Evolutionary conservation across 1,140 invertebrate species (phyloP).

Genomic region (Achroia grisella): DNA sequence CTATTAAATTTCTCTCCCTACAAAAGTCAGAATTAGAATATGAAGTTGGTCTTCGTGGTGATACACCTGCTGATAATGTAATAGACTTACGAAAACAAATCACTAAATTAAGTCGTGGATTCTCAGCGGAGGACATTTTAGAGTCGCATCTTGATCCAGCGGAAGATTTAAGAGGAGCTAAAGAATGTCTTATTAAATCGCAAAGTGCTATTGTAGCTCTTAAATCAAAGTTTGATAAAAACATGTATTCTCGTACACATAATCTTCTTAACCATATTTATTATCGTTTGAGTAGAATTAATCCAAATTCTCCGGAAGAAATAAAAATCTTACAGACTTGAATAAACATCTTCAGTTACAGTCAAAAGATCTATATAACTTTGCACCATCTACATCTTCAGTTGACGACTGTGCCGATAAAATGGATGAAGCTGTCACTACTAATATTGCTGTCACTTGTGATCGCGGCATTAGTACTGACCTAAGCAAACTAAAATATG

Average conservation of each 20-base stretch:
- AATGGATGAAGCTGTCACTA: not conserved
- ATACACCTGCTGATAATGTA: not conserved
- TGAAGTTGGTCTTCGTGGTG: conserved; percentile 7
- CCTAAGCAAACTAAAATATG: conserved; percentile 9
- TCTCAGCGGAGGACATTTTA: conserved; percentile 11
- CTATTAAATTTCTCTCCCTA: conserved; percentile 10
- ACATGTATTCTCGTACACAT: conserved; percentile 5
- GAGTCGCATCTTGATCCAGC: conserved; percentile 6
- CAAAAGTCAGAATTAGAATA: conserved; percentile 8
- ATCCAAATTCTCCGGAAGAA: not conserved
- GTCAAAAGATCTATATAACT: not conserved
- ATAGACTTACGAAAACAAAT: conserved; percentile 6
- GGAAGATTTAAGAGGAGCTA: conserved; percentile 6
- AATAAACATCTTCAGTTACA: not conserved
- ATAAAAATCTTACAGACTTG: not conserved
- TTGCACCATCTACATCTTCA: not conserved
- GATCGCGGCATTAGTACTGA: not conserved
- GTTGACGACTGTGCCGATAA: too few species aligned
- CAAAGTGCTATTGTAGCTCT: not conserved
- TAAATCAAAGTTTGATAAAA: conserved; percentile 11
- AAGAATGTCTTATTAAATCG: conserved; percentile 3
- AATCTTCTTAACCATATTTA: conserved; percentile 10
- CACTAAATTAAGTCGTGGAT: not conserved
- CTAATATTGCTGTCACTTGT: conserved; percentile 1
- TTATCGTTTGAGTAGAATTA: conserved; percentile 9